Evolutionary conservation across 2,888 invertebrate species (phyloP).

Genomic region (Drosophila demipolita): DNA sequence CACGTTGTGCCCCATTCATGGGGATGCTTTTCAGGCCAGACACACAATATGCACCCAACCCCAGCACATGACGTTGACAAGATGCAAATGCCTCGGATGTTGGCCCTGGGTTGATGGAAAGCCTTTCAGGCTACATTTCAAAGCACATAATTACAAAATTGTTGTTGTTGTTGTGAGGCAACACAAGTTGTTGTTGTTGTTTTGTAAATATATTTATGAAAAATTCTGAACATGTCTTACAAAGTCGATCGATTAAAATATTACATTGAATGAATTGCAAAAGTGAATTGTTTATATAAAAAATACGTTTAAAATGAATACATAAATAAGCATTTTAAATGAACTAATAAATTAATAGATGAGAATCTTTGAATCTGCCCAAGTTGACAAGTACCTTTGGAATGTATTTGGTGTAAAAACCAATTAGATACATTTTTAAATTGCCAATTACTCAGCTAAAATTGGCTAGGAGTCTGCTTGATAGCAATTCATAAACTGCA

Average conservation of each 20-base stretch:
- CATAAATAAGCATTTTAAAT: neutral
- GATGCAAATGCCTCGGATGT: constrained; percentile 4
- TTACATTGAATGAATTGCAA: neutral
- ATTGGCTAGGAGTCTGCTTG: neutral
- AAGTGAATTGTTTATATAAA: neutral
- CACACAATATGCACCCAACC: constrained; percentile 8
- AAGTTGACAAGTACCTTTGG: neutral
- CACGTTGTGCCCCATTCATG: constrained; percentile 31
- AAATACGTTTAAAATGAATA: neutral
- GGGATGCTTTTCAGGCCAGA: constrained; percentile 21
- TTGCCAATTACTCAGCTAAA: neutral
- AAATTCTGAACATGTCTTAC: neutral
- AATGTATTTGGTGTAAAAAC: neutral
- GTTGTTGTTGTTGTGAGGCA: neutral
- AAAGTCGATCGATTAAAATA: neutral
- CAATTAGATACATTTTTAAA: neutral
- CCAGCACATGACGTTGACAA: constrained; percentile 4
- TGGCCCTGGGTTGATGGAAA: constrained; percentile 12
- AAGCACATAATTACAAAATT: neutral
- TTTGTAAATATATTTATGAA: neutral
- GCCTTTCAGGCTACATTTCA: constrained; percentile 24
- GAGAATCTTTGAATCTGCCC: neutral
- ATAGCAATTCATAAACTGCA: neutral
- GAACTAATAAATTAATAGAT: neutral
- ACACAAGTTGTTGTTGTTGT: neutral